A percentile compares a stretch with the other conserved stretches of the same genome.
Conservation (phyloP, 2,797 vertebrate genomes). For the Rhabdophis nuchalis region DNA sequence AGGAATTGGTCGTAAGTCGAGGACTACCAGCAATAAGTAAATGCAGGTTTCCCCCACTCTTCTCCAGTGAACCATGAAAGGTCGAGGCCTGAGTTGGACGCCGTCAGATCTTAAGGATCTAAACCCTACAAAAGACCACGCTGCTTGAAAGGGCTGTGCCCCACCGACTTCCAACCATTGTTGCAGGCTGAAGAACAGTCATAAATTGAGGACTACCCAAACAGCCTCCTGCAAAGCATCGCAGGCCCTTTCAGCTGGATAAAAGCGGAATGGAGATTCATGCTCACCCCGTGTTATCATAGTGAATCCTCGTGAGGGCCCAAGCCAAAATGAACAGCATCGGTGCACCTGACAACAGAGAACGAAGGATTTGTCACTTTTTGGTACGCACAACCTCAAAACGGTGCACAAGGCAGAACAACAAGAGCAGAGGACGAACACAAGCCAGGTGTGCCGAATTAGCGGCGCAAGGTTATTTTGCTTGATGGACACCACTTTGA, state of each 20-base stretch:
- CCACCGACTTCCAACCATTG: not conserved
- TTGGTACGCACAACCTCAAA: not conserved
- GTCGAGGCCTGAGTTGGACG: not conserved
- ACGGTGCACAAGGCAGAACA: not conserved
- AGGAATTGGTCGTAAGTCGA: not conserved
- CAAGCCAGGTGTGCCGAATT: not conserved
- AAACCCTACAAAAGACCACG: not conserved
- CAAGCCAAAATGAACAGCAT: slow-evolving; percentile 85
- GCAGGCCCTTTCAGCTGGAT: not conserved
- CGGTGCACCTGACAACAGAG: slow-evolving; percentile 79
- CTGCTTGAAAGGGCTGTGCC: not conserved
- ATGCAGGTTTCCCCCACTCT: not conserved
- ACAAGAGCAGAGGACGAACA: not conserved
- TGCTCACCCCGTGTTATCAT: slow-evolving; percentile 76
- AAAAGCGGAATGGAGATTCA: accelerated
- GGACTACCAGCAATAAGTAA: not conserved
- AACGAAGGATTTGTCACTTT: not conserved
- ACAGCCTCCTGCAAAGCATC: too few relatives aligned
- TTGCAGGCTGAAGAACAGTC: not conserved
- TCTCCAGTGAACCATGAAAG: not conserved
- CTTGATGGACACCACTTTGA: not conserved
- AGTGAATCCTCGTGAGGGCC: slow-evolving; percentile 82
- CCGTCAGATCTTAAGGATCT: not conserved
- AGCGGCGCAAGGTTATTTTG: not conserved
- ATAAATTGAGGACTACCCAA: not conserved